These are phyloP conservation scores for Eupristina koningsbergeri DNA, from an alignment of 1,140 invertebrate species.

Conservation along the genomic window DNA sequence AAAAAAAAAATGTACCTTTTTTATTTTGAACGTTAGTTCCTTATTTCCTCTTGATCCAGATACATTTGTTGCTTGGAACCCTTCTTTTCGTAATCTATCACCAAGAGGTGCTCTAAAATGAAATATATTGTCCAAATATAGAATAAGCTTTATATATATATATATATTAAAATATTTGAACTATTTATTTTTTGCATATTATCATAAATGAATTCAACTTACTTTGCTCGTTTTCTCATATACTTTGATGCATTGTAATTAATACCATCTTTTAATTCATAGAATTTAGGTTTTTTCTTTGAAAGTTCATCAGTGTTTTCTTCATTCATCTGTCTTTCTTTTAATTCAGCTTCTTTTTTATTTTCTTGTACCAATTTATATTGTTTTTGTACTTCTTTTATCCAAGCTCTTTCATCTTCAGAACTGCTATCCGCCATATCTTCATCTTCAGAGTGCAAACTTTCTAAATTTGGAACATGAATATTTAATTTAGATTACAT, in stretches of 20 bases:
- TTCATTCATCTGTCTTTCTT: slow-evolving; percentile 70
- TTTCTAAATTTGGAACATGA: slow-evolving; percentile 50
- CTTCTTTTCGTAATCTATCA: slow-evolving; percentile 78
- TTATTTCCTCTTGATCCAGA: slow-evolving; percentile 79
- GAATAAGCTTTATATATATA: too few species aligned
- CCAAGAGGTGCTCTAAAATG: slow-evolving; percentile 79
- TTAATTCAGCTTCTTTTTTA: slow-evolving; percentile 67
- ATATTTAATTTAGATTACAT: neutral
- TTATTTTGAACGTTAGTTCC: slow-evolving; percentile 84
- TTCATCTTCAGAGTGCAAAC: slow-evolving; percentile 60
- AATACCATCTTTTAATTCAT: slow-evolving; percentile 78
- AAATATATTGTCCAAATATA: neutral
- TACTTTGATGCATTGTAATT: slow-evolving; percentile 74
- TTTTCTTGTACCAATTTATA: slow-evolving; percentile 75
- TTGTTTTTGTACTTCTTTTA: slow-evolving; percentile 85
- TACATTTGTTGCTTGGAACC: slow-evolving; percentile 74
- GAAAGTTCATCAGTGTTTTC: slow-evolving; percentile 62
- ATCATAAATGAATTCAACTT: slow-evolving; percentile 52
- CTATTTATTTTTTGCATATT: too few species aligned
- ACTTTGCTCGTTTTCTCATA: slow-evolving; percentile 74
- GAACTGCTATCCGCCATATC: slow-evolving; percentile 62
- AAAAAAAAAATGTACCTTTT: slow-evolving; percentile 70
- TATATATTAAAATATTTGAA: too few species aligned
- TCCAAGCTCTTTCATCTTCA: slow-evolving; percentile 85
- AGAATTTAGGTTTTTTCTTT: slow-evolving; percentile 75